Evolutionary conservation across 2,113 vertebrate genomes (phyloP).

Genomic region (Dicentrarchus labrax): DNA sequence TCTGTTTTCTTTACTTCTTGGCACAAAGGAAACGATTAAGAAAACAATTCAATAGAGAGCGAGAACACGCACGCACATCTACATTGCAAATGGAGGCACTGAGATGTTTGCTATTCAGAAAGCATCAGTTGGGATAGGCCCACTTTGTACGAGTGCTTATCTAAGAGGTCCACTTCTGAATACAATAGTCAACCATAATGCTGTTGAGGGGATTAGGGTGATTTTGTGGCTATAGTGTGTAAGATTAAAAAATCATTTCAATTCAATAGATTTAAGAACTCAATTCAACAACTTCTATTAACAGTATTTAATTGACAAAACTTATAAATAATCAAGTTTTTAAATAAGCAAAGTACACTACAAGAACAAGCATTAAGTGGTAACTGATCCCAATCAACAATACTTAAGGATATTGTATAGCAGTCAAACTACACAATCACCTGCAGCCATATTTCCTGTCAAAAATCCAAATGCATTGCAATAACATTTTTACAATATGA

Average conservation of each 20-base stretch:
- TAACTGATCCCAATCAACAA: not conserved
- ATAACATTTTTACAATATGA: not conserved
- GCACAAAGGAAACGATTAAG: conserved; percentile 85
- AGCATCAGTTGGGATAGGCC: conserved; percentile 71
- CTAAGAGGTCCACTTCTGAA: conserved; percentile 68
- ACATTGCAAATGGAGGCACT: conserved; percentile 82
- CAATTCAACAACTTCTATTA: conserved; percentile 28
- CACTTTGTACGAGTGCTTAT: conserved; percentile 72
- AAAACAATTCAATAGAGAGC: conserved; percentile 86
- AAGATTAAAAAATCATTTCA: conserved; percentile 39
- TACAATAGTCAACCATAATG: conserved; percentile 52
- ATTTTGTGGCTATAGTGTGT: conserved; percentile 27
- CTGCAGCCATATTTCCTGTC: not conserved
- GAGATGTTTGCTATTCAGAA: conserved; percentile 80
- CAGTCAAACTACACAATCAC: not conserved
- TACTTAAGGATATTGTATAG: not conserved
- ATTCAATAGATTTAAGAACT: conserved; percentile 39
- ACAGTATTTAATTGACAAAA: conserved; percentile 19
- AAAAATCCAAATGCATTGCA: not conserved
- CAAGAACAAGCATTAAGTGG: not conserved
- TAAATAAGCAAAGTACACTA: conserved; percentile 16
- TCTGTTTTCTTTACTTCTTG: conserved; percentile 85
- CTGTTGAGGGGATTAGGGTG: conserved; percentile 26
- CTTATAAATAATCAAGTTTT: conserved; percentile 5
- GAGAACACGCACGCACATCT: conserved; percentile 77